These are phyloP conservation scores for Campoplex nolae DNA, from an alignment of 2,888 invertebrate species.

Conservation along the genomic window DNA sequence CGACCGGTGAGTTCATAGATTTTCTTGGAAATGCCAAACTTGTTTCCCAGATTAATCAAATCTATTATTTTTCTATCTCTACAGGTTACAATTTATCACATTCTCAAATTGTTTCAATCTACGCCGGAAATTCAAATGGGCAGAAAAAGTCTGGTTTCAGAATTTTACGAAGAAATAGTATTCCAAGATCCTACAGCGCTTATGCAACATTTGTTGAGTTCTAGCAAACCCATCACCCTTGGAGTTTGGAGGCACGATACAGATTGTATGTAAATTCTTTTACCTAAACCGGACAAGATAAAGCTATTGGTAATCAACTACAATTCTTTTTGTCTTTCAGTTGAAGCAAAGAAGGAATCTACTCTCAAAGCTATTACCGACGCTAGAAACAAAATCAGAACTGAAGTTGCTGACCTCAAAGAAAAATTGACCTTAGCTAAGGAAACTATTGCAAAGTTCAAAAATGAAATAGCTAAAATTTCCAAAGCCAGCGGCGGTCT, in stretches of 20 bases:
- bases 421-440: conserved; percentile 93
- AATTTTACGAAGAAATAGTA: conserved; percentile 98
- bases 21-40: background rate
- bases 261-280: conserved; percentile 89
- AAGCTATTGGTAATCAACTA: background rate
- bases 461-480: conserved; percentile 89
- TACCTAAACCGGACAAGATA: background rate
- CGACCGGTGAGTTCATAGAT: conserved; percentile 89
- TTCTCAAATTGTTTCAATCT: conserved; percentile 97
- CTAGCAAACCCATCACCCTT: conserved; percentile 90
- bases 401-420: conserved; percentile 93
- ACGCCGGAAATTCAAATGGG: conserved; percentile 85
- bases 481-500: conserved; percentile 79
- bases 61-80: conserved; percentile 73
- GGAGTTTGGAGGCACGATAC: conserved; percentile 94
- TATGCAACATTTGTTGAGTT: conserved; percentile 95
- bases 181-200: conserved; percentile 95
- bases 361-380: conserved; percentile 91
- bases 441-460: conserved; percentile 93
- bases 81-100: conserved; percentile 97
- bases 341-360: conserved; percentile 95
- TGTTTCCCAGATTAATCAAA: background rate
- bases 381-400: conserved; percentile 92
- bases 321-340: conserved; percentile 84
- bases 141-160: conserved; percentile 93